These are phyloP conservation scores for Murina feae DNA, from an alignment of 2,113 vertebrate species.

Conservation along the genomic window DNA sequence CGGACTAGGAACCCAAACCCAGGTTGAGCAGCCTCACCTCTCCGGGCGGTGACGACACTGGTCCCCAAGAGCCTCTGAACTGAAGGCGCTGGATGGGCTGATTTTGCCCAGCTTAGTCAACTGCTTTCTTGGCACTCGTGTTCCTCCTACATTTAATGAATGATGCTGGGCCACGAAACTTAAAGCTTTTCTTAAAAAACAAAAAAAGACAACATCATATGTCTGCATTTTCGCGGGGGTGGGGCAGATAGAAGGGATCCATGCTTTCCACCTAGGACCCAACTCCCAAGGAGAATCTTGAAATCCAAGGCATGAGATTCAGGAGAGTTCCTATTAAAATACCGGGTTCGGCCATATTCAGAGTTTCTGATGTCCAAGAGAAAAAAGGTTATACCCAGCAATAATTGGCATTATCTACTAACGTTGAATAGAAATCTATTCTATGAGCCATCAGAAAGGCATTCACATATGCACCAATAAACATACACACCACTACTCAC, in stretches of 20 bases:
- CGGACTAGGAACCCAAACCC: not conserved
- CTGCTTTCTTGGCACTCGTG: not conserved
- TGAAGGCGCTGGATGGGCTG: not conserved
- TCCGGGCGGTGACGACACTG: fast-evolving
- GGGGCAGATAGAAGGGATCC: too few species aligned
- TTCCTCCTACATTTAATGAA: not conserved
- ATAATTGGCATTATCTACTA: not conserved
- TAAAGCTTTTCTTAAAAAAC: not conserved
- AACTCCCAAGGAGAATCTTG: not conserved
- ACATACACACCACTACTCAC: not conserved
- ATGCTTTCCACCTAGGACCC: not conserved
- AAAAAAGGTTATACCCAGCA: not conserved
- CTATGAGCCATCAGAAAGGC: not conserved
- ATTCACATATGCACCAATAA: not conserved
- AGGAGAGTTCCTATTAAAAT: not conserved
- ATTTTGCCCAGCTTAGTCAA: not conserved
- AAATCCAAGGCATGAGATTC: not conserved
- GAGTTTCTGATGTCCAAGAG: not conserved
- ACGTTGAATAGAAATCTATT: not conserved
- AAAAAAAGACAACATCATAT: not conserved
- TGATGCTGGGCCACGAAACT: not conserved
- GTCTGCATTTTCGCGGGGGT: too few species aligned
- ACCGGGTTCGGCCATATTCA: not conserved
- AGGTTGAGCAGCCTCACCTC: not conserved
- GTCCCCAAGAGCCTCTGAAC: not conserved